These are phyloP conservation scores for Anaspis maculata DNA, from an alignment of 2,888 invertebrate species.

Conservation along the genomic window DNA sequence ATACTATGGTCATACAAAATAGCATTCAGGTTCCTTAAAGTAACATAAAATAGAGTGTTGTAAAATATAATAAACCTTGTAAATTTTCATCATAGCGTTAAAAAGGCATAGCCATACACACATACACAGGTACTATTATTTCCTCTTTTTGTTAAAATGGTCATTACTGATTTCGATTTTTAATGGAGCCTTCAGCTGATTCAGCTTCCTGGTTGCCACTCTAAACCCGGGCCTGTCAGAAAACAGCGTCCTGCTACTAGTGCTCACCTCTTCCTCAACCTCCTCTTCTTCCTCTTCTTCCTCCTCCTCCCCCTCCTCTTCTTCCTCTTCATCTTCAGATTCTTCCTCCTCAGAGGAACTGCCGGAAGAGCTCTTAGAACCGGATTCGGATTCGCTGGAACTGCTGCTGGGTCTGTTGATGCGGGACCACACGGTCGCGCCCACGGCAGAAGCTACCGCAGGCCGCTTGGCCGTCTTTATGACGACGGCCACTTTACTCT, in stretches of 20 bases:
- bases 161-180: slow-evolving; percentile 37
- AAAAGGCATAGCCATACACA: too few relatives aligned
- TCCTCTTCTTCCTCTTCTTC: slow-evolving; percentile 21
- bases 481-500: slow-evolving; percentile 39
- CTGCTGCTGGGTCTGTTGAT: slow-evolving; percentile 15
- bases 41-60: too few relatives aligned
- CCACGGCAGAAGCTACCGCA: slow-evolving; percentile 30
- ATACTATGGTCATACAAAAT: too few relatives aligned
- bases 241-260: too few relatives aligned
- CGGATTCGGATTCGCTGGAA: slow-evolving; percentile 14
- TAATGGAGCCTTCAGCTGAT: slow-evolving; percentile 31
- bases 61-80: too few relatives aligned
- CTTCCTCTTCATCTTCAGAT: slow-evolving; percentile 10
- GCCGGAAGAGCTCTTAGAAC: slow-evolving; percentile 16
- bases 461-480: slow-evolving; percentile 37
- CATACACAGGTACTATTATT: too few relatives aligned
- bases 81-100: too few relatives aligned
- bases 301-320: slow-evolving; percentile 6
- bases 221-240: slow-evolving; percentile 5
- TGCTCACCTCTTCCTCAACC: slow-evolving; percentile 20
- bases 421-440: slow-evolving; percentile 38
- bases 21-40: too few relatives aligned
- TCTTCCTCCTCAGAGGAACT: slow-evolving; percentile 5
- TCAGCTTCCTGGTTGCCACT: background rate
- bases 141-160: slow-evolving; percentile 25